These are phyloP conservation scores for Drosophila dunni DNA, from an alignment of 1,140 invertebrate genomes.

Conservation along the genomic window DNA sequence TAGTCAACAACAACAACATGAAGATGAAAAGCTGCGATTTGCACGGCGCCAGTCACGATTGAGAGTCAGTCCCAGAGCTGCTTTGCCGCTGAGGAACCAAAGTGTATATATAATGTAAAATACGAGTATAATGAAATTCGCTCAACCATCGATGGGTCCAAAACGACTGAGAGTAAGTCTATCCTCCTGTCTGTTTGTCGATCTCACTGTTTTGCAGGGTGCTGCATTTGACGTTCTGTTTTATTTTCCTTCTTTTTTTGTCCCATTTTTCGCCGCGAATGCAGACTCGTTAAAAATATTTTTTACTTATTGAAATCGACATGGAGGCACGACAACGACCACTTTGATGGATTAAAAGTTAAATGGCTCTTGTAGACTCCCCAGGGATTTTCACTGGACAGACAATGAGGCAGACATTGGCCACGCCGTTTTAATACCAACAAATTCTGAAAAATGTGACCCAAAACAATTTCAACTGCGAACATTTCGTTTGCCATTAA, in stretches of 20 bases:
- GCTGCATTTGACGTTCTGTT: slow-evolving; percentile 28
- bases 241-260: slow-evolving; percentile 21
- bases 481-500: slow-evolving; percentile 19
- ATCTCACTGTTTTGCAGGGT: slow-evolving; percentile 28
- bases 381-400: slow-evolving; percentile 26
- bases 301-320: slow-evolving; percentile 51
- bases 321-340: slow-evolving; percentile 30
- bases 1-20: slow-evolving; percentile 25
- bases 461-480: slow-evolving; percentile 3
- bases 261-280: slow-evolving; percentile 17
- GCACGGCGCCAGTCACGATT: slow-evolving; percentile 15
- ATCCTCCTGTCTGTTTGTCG: slow-evolving; percentile 34
- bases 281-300: slow-evolving; percentile 60
- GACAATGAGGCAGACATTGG: slow-evolving; percentile 30
- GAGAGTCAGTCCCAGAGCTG: slow-evolving; percentile 22
- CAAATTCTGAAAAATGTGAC: slow-evolving; percentile 22
- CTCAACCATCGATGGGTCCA: slow-evolving; percentile 54
- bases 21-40: slow-evolving; percentile 15
- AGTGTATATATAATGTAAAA: slow-evolving; percentile 52
- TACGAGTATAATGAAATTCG: slow-evolving; percentile 57
- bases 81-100: slow-evolving; percentile 43
- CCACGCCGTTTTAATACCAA: slow-evolving; percentile 27
- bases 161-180: slow-evolving; percentile 35
- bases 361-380: slow-evolving; percentile 51
- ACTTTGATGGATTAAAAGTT: slow-evolving; percentile 79